These are phyloP conservation scores for Gallinago jamesoni DNA, from an alignment of 2,113 vertebrate genomes.

Conservation along the genomic window DNA sequence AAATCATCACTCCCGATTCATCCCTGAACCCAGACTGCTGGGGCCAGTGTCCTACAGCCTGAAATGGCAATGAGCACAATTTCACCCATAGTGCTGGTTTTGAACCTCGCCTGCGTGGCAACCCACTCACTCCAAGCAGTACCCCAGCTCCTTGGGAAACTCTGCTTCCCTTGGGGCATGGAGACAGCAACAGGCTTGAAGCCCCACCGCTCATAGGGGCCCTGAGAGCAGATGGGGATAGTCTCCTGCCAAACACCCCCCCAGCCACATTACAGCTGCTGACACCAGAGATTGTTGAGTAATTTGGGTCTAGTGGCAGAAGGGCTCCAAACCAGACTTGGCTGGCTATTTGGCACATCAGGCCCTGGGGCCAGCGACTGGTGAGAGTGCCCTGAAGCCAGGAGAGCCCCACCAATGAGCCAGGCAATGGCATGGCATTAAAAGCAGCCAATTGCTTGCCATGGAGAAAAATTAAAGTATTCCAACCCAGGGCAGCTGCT, in stretches of 20 bases:
- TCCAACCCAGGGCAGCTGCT: background rate
- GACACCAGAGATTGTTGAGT: accelerated
- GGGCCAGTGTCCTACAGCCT: accelerated
- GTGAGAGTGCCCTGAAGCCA: background rate
- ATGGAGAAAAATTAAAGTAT: background rate
- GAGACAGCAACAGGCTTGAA: background rate
- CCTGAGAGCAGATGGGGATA: background rate
- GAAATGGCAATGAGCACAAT: background rate
- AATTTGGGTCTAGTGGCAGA: background rate
- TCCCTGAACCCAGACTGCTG: background rate
- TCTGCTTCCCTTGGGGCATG: too few species aligned
- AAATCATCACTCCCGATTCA: background rate
- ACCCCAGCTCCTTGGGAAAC: background rate
- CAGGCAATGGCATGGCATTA: accelerated
- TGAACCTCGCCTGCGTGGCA: accelerated
- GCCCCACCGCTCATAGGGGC: accelerated
- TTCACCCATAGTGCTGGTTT: background rate
- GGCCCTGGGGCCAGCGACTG: background rate
- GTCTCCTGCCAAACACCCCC: too few species aligned
- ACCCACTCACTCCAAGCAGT: accelerated
- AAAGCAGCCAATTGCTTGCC: background rate
- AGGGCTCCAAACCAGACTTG: background rate
- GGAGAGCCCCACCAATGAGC: accelerated
- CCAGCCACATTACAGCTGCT: background rate
- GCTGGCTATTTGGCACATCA: background rate